phyloP scores from a whole-genome alignment of 2,888 invertebrate genomes.

The Hyposoter didymator region DNA sequence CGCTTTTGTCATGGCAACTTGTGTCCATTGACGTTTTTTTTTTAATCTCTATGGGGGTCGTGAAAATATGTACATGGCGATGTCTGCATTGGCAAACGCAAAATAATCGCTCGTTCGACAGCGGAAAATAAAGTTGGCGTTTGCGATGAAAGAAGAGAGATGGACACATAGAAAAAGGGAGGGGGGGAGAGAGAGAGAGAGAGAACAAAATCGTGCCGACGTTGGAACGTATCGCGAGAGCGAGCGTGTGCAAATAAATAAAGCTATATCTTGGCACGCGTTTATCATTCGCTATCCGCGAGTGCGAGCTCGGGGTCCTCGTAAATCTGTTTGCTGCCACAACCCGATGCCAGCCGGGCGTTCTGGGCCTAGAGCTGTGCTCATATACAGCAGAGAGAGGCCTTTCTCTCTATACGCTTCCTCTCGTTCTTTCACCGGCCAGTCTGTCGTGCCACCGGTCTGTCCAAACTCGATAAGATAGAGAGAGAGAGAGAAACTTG shows the following conservation, averaged over 20 bases:
- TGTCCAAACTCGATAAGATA: conserved; percentile 80
- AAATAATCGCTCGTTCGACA: conserved; percentile 62
- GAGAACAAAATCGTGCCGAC: conserved; percentile 47
- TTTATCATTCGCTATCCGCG: conserved; percentile 87
- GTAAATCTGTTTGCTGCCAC: conserved; percentile 84
- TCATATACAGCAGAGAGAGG: conserved; percentile 30
- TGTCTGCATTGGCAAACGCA: conserved; percentile 15
- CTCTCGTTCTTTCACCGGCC: conserved; percentile 50
- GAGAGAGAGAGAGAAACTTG: conserved; percentile 58
- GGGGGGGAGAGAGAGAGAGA: conserved; percentile 39
- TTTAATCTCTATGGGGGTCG: conserved; percentile 15
- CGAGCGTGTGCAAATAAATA: conserved; percentile 87
- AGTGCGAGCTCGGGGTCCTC: conserved; percentile 84
- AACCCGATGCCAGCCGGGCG: conserved; percentile 71
- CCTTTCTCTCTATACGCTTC: conserved; percentile 56
- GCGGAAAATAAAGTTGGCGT: conserved; percentile 53
- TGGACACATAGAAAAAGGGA: conserved; percentile 40
- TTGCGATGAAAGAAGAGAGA: conserved; percentile 36
- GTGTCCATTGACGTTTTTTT: conserved; percentile 18
- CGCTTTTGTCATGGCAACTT: conserved; percentile 11
- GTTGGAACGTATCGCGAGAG: conserved; percentile 63
- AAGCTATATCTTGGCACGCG: conserved; percentile 87
- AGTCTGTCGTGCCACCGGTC: conserved; percentile 62
- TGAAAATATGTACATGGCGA: conserved; percentile 5
- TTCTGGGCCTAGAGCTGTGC: conserved; percentile 47